Conservation (phyloP, 2,888 invertebrate genomes). For the Phania funesta region DNA sequence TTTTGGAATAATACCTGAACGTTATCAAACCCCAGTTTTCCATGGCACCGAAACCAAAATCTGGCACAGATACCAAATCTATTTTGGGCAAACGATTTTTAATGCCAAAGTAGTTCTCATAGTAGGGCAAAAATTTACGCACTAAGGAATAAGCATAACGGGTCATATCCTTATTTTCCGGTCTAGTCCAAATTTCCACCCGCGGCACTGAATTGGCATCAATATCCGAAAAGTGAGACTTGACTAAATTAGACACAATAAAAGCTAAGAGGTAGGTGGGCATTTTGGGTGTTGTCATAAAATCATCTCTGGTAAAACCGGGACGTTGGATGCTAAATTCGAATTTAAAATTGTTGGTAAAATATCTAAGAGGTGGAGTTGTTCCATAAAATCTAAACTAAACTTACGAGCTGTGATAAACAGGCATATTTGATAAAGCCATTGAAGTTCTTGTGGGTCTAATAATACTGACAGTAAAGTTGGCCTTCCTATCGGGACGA, state of each 20-base stretch:
- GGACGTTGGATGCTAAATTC: constrained; percentile 74
- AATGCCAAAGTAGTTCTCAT: constrained; percentile 85
- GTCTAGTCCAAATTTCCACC: constrained; percentile 79
- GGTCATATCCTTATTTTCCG: constrained; percentile 78
- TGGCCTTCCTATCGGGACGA: constrained; percentile 90
- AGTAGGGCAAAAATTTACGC: constrained; percentile 83
- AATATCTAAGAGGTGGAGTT: neutral
- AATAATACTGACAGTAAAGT: constrained; percentile 86
- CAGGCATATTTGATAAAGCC: constrained; percentile 85
- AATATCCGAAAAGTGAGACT: constrained; percentile 73
- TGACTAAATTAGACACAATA: constrained; percentile 82
- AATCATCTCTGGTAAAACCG: constrained; percentile 85
- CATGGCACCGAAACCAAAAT: constrained; percentile 87
- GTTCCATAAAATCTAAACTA: neutral
- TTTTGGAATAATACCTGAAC: constrained; percentile 79
- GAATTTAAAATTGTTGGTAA: neutral
- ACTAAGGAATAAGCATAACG: constrained; percentile 83
- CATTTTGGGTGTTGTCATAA: constrained; percentile 85
- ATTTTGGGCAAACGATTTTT: constrained; percentile 84
- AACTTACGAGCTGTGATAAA: constrained; percentile 73
- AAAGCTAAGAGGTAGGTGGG: constrained; percentile 88
- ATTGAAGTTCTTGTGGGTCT: constrained; percentile 81
- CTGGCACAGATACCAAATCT: constrained; percentile 87
- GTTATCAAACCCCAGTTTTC: constrained; percentile 85
- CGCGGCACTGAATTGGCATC: constrained; percentile 74